A percentile compares a stretch with the other conserved stretches of the same genome.
phyloP scores from a whole-genome alignment of 2,888 invertebrate species.

The Teleogryllus oceanicus region DNA sequence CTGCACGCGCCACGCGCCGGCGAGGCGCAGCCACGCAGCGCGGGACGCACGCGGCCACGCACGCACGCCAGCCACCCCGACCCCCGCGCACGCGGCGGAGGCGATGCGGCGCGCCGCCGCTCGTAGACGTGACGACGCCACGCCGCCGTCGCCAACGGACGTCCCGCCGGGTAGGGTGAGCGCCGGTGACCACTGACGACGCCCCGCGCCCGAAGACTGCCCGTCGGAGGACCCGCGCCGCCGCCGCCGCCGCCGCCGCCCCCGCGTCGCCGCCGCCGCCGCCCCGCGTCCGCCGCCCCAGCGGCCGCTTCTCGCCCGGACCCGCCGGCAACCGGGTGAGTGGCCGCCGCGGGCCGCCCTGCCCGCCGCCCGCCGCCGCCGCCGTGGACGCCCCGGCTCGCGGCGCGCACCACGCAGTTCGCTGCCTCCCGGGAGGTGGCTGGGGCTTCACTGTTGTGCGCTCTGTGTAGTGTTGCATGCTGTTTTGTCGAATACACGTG shows the following conservation, averaged over 20 bases:
- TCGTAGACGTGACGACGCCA: conserved; percentile 42
- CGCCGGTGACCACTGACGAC: neutral
- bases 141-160: neutral
- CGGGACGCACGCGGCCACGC: conserved; percentile 44
- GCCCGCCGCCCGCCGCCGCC: too few species aligned
- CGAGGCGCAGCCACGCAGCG: conserved; percentile 46
- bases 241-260: conserved; percentile 43
- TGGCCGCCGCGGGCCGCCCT: neutral
- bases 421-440: too few species aligned
- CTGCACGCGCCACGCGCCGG: conserved; percentile 51
- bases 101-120: conserved; percentile 54
- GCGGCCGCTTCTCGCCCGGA: neutral
- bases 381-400: too few species aligned
- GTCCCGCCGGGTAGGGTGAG: conserved; percentile 45
- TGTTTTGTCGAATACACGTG: too few species aligned
- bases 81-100: conserved; percentile 51
- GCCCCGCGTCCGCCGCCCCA: conserved; percentile 30
- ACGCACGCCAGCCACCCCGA: conserved; percentile 50
- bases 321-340: neutral
- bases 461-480: too few species aligned
- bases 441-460: too few species aligned
- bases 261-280: conserved; percentile 49
- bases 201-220: neutral
- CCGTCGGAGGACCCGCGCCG: neutral
- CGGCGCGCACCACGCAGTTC: too few species aligned